phyloP scores from a whole-genome alignment of 2,888 invertebrate species.

The Himalopsyche tibetana region DNA sequence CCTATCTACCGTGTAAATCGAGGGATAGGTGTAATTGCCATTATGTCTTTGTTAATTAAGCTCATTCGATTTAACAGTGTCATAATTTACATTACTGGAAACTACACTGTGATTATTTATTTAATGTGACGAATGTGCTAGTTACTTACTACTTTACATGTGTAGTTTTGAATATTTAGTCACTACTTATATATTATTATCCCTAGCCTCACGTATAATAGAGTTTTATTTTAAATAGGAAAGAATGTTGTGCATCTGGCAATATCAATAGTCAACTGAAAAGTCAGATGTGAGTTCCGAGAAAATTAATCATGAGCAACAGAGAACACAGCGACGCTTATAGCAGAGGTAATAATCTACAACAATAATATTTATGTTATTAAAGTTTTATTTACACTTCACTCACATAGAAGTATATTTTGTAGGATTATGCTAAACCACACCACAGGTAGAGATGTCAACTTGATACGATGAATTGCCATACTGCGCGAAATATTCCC shows the following conservation, averaged over 20 bases:
- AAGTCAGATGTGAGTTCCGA: conserved; percentile 33
- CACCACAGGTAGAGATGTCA: conserved; percentile 42
- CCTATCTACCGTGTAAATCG: too few relatives aligned
- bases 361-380: conserved; percentile 36
- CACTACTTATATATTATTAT: too few relatives aligned
- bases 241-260: neutral
- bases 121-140: too few relatives aligned
- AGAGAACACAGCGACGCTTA: conserved; percentile 51
- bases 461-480: conserved; percentile 48
- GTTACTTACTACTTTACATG: too few relatives aligned
- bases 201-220: neutral
- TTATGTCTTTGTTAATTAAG: too few relatives aligned
- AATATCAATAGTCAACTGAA: neutral
- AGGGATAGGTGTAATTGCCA: too few relatives aligned
- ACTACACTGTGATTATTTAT: too few relatives aligned
- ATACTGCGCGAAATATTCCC: conserved; percentile 55
- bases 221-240: neutral
- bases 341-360: conserved; percentile 55
- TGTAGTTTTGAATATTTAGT: too few relatives aligned
- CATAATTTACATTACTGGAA: too few relatives aligned
- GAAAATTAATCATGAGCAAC: conserved; percentile 53
- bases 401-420: conserved; percentile 12
- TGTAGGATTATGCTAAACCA: neutral
- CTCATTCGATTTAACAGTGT: too few relatives aligned
- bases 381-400: neutral